These are phyloP conservation scores for Procavia capensis DNA, from an alignment of 2,113 vertebrate species.

Conservation along the genomic window DNA sequence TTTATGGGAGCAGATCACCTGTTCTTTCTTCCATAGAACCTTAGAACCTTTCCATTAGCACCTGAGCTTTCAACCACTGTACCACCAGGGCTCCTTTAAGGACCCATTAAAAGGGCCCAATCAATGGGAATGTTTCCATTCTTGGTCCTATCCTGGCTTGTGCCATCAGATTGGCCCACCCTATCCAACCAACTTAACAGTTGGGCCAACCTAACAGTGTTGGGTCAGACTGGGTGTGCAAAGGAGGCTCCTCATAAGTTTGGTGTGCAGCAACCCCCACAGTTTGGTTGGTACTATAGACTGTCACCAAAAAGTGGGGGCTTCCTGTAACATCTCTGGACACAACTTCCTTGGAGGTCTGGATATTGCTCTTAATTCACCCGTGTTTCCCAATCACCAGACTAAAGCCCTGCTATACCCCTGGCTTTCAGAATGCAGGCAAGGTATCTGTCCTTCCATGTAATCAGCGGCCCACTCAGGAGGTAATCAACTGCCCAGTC, in stretches of 20 bases:
- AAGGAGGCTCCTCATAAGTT: neutral
- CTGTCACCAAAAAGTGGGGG: neutral
- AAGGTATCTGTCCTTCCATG: neutral
- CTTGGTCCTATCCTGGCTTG: neutral
- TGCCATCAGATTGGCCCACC: neutral
- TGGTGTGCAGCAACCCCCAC: neutral
- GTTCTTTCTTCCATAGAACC: neutral
- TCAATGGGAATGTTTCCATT: neutral
- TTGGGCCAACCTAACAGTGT: neutral
- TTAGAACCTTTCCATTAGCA: neutral
- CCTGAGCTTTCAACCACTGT: neutral
- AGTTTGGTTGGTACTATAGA: neutral
- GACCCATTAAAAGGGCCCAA: neutral
- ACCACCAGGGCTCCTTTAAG: neutral
- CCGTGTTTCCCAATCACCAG: neutral
- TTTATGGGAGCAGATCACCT: neutral
- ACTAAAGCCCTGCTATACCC: neutral
- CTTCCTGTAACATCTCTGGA: neutral
- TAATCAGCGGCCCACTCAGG: neutral
- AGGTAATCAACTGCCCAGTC: neutral
- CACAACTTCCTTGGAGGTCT: neutral
- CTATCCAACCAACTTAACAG: neutral
- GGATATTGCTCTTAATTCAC: neutral
- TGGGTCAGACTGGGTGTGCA: neutral
- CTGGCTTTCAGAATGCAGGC: neutral